Percentiles rank a stretch among this genome's conserved stretches.
Evolutionary conservation across 2,797 vertebrate species (phyloP).

Genomic region (Triplophysa yarkandensis): DNA sequence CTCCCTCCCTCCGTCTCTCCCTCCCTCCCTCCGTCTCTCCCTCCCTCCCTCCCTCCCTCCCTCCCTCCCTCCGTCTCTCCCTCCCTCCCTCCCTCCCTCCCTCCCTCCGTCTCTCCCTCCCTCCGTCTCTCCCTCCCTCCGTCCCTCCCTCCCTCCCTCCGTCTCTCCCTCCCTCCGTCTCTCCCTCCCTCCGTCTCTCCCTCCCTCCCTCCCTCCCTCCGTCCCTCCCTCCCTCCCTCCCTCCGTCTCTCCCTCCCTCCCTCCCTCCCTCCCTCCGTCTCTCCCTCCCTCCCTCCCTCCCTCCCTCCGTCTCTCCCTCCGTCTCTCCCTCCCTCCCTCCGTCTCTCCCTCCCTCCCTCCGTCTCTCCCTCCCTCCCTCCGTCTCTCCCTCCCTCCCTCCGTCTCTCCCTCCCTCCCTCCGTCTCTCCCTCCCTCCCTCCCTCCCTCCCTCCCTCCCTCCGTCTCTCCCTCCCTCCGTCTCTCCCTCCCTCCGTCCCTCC

Average conservation of each 20-base stretch:
- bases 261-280: conserved; percentile 18
- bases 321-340: not conserved
- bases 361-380: conserved; percentile 21
- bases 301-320: not conserved
- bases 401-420: not conserved
- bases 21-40: conserved; percentile 44
- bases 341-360: conserved; percentile 41
- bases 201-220: conserved; percentile 41
- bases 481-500: too few species aligned
- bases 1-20: conserved; percentile 28
- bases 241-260: not conserved
- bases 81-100: conserved; percentile 14
- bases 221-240: not conserved
- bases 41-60: not conserved
- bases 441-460: conserved; percentile 7
- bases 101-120: conserved; percentile 34
- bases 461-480: conserved; percentile 48
- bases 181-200: conserved; percentile 23
- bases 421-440: not conserved
- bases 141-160: not conserved
- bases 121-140: conserved; percentile 32
- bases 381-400: conserved; percentile 42
- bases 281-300: conserved; percentile 45
- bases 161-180: not conserved
- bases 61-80: not conserved